These are phyloP conservation scores for Nerophis ophidion DNA, from an alignment of 2,113 vertebrate genomes.

Conservation along the genomic window DNA sequence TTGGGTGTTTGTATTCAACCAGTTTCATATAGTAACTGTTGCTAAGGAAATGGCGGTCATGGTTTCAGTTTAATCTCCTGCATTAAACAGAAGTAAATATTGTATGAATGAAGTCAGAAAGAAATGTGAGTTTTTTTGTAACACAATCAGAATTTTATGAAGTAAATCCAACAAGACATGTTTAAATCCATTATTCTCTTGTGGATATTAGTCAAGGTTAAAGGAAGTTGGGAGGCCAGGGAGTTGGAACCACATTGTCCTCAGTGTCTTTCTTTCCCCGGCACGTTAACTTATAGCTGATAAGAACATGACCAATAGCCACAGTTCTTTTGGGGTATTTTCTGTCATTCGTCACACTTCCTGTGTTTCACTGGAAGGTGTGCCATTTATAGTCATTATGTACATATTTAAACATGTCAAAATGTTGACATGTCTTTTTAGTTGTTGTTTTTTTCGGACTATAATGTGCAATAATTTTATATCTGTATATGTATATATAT, in stretches of 20 bases:
- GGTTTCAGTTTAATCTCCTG: background rate
- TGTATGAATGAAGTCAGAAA: background rate
- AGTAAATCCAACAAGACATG: too few relatives aligned
- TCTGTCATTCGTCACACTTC: background rate
- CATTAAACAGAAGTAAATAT: background rate
- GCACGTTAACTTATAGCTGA: background rate
- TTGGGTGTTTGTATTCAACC: constrained; percentile 2
- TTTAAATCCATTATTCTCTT: background rate
- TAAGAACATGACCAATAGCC: background rate
- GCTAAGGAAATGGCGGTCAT: constrained; percentile 46
- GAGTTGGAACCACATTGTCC: constrained; percentile 11
- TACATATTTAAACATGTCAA: background rate
- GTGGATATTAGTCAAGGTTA: background rate
- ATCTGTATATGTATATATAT: too few relatives aligned
- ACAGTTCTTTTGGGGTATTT: background rate
- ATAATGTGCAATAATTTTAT: too few relatives aligned
- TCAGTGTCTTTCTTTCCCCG: background rate
- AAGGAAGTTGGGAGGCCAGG: background rate
- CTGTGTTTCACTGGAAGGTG: background rate
- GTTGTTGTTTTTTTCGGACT: too few relatives aligned
- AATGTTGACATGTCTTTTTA: too few relatives aligned
- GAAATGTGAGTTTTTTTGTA: background rate
- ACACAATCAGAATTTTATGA: background rate
- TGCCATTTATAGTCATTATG: background rate
- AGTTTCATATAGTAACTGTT: constrained; percentile 31